A percentile compares a stretch with the other conserved stretches of the same genome.
phyloP scores from a whole-genome alignment of 2,888 invertebrate species.

The Andrena chrysosceles region DNA sequence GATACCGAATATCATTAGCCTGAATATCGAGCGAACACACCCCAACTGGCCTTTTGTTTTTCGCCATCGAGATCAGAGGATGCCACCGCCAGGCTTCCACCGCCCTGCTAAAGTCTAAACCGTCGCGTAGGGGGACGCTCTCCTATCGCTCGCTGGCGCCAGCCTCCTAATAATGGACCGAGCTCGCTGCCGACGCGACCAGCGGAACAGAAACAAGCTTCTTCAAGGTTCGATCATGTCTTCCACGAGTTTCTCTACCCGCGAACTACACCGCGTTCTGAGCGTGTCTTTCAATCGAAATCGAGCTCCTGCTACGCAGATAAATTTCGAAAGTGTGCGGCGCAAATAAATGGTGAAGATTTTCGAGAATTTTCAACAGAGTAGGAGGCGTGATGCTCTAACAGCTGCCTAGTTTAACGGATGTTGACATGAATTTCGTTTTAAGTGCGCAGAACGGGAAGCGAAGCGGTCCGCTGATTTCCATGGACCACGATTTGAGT shows the following conservation, averaged over 20 bases:
- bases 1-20: constrained; percentile 63
- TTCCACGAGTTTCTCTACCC: neutral
- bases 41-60: constrained; percentile 53
- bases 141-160: constrained; percentile 27
- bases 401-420: no score
- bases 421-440: no score
- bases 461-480: no score
- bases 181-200: constrained; percentile 1
- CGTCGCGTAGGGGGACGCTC: constrained; percentile 1
- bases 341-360: no score
- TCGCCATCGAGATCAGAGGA: constrained; percentile 18
- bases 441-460: no score
- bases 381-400: no score
- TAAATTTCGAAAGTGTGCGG: no score
- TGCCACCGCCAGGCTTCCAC: neutral
- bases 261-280: neutral
- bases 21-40: constrained; percentile 60
- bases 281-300: neutral
- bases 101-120: constrained; percentile 18
- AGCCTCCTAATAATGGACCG: constrained; percentile 49
- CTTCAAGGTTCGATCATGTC: constrained; percentile 8
- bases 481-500: neutral
- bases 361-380: no score
- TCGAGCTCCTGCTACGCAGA: no score
- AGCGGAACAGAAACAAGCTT: constrained; percentile 6